phyloP scores from a whole-genome alignment of 2,888 invertebrate genomes.

The Agriotes lineatus region DNA sequence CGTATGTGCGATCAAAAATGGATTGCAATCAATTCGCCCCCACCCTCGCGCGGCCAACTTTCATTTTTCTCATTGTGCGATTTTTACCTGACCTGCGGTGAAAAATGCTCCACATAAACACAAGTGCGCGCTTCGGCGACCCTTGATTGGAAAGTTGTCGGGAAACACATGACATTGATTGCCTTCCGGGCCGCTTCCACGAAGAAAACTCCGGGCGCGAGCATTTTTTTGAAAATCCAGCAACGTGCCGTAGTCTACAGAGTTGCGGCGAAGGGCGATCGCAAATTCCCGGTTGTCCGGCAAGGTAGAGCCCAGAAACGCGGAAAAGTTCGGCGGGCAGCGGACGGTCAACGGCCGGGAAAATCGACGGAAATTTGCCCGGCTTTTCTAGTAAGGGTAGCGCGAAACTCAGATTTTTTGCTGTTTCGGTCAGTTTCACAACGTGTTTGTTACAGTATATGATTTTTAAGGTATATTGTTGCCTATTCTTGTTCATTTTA shows the following conservation, averaged over 20 bases:
- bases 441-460: too few species aligned
- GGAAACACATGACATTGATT: slow-evolving; percentile 2
- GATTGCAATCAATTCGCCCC: slow-evolving; percentile 54
- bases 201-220: neutral
- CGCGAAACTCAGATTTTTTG: neutral
- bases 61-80: slow-evolving; percentile 47
- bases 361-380: slow-evolving; percentile 15
- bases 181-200: neutral
- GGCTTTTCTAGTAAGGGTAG: neutral
- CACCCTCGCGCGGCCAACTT: slow-evolving; percentile 48
- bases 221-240: too few species aligned
- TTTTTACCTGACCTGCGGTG: slow-evolving; percentile 54
- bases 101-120: slow-evolving; percentile 42
- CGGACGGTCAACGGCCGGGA: slow-evolving; percentile 42
- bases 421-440: too few species aligned
- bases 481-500: too few species aligned
- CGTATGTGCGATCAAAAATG: slow-evolving; percentile 53
- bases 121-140: slow-evolving; percentile 35
- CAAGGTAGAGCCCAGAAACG: slow-evolving; percentile 5
- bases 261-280: too few species aligned
- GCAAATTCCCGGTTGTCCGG: neutral
- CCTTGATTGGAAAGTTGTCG: slow-evolving; percentile 4
- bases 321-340: slow-evolving; percentile 30
- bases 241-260: too few species aligned
- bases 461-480: too few species aligned